These are phyloP conservation scores for Tetragonula carbonaria DNA, from an alignment of 2,888 invertebrate genomes.

Conservation along the genomic window DNA sequence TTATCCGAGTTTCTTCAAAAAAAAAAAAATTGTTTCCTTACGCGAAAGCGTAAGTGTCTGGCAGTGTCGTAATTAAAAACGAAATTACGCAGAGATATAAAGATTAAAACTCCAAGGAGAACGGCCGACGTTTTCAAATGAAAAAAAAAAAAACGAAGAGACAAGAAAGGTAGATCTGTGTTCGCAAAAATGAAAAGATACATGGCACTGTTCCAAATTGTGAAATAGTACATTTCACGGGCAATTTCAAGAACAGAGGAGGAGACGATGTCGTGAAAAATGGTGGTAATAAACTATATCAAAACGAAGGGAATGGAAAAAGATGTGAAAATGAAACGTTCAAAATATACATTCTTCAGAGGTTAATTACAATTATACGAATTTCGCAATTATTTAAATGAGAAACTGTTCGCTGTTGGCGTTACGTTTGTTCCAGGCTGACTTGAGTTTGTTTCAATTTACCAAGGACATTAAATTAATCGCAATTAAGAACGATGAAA, in stretches of 20 bases:
- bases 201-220: neutral
- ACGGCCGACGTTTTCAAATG: neutral
- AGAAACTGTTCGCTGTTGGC: neutral
- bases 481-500: slow-evolving; percentile 4
- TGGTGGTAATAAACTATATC: neutral
- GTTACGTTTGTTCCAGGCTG: neutral
- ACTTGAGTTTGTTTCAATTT: neutral
- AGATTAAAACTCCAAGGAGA: neutral
- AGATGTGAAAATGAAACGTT: neutral
- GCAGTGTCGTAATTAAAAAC: neutral
- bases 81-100: neutral
- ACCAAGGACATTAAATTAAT: neutral
- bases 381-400: neutral
- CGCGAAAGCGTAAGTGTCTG: neutral
- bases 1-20: neutral
- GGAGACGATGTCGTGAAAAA: neutral
- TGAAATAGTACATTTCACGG: neutral
- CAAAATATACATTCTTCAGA: neutral
- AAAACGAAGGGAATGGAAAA: neutral
- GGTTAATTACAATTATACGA: neutral
- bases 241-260: neutral
- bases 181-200: neutral
- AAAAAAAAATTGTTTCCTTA: neutral
- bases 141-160: no score
- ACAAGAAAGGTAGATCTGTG: neutral